Conservation (phyloP, 1,140 invertebrate species). For the Sycobia sp. region DNA sequence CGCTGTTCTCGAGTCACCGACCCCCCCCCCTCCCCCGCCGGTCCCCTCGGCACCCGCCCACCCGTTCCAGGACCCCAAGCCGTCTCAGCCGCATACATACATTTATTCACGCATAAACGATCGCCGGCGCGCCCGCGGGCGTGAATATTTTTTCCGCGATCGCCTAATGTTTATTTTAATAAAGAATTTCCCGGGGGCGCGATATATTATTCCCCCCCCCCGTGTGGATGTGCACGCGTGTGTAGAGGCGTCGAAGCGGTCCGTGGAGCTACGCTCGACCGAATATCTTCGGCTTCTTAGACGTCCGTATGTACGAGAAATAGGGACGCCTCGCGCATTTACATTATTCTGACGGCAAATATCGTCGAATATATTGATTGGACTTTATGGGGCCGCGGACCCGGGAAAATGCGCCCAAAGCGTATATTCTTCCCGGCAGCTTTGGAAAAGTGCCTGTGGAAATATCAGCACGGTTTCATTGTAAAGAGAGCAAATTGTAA, state of each 20-base stretch:
- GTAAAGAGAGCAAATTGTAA: too few relatives aligned
- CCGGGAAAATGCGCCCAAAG: too few relatives aligned
- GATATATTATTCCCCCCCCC: too few relatives aligned
- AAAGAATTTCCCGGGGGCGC: slow-evolving; percentile 42
- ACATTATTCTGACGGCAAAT: background rate
- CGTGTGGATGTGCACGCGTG: too few relatives aligned
- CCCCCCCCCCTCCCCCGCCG: slow-evolving; percentile 27
- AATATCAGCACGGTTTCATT: too few relatives aligned
- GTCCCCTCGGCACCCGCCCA: slow-evolving; percentile 9
- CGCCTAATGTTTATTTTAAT: slow-evolving; percentile 50
- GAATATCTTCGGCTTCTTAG: background rate
- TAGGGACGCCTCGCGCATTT: too few relatives aligned
- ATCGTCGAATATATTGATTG: background rate
- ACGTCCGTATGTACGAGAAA: too few relatives aligned
- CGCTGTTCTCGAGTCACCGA: too few relatives aligned
- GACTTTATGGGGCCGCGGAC: background rate
- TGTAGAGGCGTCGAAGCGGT: slow-evolving; percentile 11
- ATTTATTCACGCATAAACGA: slow-evolving; percentile 57
- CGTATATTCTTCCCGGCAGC: too few relatives aligned
- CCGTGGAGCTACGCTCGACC: too few relatives aligned
- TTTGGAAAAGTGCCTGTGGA: too few relatives aligned
- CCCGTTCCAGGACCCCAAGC: slow-evolving; percentile 44
- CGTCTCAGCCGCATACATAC: slow-evolving; percentile 46
- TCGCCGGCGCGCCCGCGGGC: slow-evolving; percentile 32
- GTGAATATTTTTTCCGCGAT: slow-evolving; percentile 48